Base-by-base conservation (phyloP, 1,140 invertebrate genomes). In the Ceratina japonica region DNA sequence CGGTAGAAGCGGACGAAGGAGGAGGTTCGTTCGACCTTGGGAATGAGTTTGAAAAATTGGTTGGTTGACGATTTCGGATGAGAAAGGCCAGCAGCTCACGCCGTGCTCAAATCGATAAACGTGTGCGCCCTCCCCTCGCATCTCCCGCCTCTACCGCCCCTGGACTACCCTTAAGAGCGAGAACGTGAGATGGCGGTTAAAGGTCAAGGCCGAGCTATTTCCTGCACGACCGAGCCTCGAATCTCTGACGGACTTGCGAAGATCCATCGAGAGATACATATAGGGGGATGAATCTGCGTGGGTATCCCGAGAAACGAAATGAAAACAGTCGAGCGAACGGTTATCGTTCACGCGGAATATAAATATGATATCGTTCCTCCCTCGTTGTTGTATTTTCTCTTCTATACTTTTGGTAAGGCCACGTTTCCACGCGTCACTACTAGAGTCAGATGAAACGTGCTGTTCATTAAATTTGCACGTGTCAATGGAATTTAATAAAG, bases 171-270 rank as follows among this genome's bases (percentile, higher is more conserved):
- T 88, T 88, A 87, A 88, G 84, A 81, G 84, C 79, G 86, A 86
- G 87, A 87, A 87, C 82, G 83, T 85, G 83, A 84, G 84, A 84
- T 80, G 84, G 75, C 75, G 82, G 82, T 86, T 82, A 87, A 91
- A 91, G 90, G 90, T 91, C 90, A 91, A 91, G 90, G 90, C 90
- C 87, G 80, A 87, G 86, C 85, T 90, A 90, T 90, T 90, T 90
- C 87, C 86, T 87, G 89, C 90, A 89, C 88, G 84, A 89, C 84
- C 86, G 73, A 90, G 79, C 75, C 76, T 64, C 81, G 72, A 81
- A 82, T 88, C 77, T 86, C 79, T 80, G 75, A 68, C 37, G 37
- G 37, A 44, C 37, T 18, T 64, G 59, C 61, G 69, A 80, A 65
- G 77, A 64, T 51, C 16, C 51, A 58, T 13, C 15, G 58, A 70